Evolutionary conservation across 1,140 invertebrate genomes (phyloP).

Genomic region (Drosophila arizonae): DNA sequence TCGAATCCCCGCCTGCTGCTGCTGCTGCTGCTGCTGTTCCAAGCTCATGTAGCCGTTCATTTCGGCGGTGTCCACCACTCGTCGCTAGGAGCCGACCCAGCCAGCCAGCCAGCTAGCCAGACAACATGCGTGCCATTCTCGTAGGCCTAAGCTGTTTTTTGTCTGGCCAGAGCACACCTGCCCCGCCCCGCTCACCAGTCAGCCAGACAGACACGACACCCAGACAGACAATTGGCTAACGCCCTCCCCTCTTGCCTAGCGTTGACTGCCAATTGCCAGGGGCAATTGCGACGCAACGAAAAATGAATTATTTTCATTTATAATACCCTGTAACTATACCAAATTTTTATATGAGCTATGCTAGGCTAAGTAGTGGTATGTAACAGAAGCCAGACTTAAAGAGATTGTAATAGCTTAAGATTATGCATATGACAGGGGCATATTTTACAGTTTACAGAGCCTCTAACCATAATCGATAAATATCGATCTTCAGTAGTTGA

Average conservation of each 20-base stretch:
- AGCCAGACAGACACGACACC: conserved; percentile 5
- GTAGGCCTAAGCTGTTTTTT: conserved; percentile 40
- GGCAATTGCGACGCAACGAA: conserved; percentile 60
- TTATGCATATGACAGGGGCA: no score
- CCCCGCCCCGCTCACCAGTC: conserved; percentile 4
- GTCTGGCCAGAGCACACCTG: not conserved
- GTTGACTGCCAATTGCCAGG: conserved; percentile 58
- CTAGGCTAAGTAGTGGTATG: not conserved
- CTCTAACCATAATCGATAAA: no score
- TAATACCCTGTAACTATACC: conserved; percentile 1
- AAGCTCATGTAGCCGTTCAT: conserved; percentile 13
- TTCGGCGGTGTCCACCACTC: conserved; percentile 30
- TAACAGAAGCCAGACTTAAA: not conserved
- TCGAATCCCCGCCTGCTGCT: conserved; percentile 27
- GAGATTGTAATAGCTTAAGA: not conserved
- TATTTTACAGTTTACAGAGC: no score
- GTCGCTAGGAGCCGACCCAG: conserved; percentile 19
- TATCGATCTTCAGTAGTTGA: no score
- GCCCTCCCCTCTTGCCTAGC: conserved; percentile 1
- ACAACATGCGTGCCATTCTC: conserved; percentile 58
- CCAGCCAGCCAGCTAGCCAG: not conserved
- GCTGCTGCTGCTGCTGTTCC: conserved; percentile 1
- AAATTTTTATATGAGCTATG: not conserved
- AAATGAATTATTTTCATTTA: conserved; percentile 82
- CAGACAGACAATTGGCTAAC: conserved; percentile 12